Base-by-base conservation (phyloP, 2,888 invertebrate genomes). In the Andrena hattorfiana region DNA sequence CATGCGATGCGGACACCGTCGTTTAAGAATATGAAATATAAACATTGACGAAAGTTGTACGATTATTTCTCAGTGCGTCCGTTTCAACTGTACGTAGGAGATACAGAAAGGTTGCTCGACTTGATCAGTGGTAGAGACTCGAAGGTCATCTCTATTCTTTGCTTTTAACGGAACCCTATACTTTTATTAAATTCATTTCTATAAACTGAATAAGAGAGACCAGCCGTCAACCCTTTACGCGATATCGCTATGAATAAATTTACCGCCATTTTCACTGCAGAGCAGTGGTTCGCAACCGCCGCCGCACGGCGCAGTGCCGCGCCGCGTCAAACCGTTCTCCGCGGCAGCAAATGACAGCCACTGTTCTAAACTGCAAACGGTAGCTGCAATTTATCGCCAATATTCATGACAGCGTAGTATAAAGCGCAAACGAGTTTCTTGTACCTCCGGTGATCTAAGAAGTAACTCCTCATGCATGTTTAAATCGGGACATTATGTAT, bases 231-330 rank as follows among this genome's bases (percentile, higher is more conserved):
- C 48, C 49, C 59, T 60, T 51, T 49, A 16, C 13, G 56, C 42
- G 26, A 23, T 28, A 66, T 10, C 49, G 26, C 28, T 35, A 51
- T 5, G 26, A 66, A 42, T 76, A 70, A 60, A 76, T 68, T 60
- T 68, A 23, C 20, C 59, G 32, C 26, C 13, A 10, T 48, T 73
- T 66, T n/a, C 59, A 26, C 32, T 20, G 13, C 3, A 20, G 20
- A 20, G 5, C 66, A 73, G 60, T 13, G 60, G 42, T 42, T 67
- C 60, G 67, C 66, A 74, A 67, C 8, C 30, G 28, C 42, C 7
- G 26, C 10, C 20, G 23, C 7, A 26, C 48, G 28, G 20, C 10
- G 48, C n/a, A 20, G n/a, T 20, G 30, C 1, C 10, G 23, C 23
- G 56, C 26, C 56, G 23, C 23, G 60, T n/a, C n/a, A 13, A 4